phyloP scores from a whole-genome alignment of 2,888 invertebrate species.

The Dolichomitus sp. region DNA sequence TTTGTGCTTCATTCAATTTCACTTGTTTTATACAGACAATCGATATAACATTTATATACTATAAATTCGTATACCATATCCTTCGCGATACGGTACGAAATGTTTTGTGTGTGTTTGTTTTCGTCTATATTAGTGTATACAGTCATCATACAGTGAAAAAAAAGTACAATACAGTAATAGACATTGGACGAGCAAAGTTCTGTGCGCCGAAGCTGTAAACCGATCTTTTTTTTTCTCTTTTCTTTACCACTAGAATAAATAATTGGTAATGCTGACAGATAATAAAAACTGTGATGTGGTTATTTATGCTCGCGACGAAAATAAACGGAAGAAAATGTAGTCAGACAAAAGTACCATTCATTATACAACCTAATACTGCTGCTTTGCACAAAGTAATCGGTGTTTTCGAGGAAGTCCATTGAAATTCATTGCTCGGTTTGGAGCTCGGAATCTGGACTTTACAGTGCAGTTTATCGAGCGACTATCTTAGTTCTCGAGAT shows the following conservation, averaged over 20 bases:
- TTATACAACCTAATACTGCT: constrained; percentile 61
- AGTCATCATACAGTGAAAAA: constrained; percentile 34
- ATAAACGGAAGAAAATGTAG: constrained; percentile 14
- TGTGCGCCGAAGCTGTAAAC: neutral
- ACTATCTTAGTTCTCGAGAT: constrained; percentile 19
- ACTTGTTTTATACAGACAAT: constrained; percentile 38
- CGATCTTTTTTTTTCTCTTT: constrained; percentile 9
- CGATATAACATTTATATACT: constrained; percentile 37
- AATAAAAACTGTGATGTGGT: constrained; percentile 9
- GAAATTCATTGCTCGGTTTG: constrained; percentile 21
- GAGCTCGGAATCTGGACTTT: constrained; percentile 32
- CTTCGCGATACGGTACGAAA: constrained; percentile 26
- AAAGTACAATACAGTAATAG: constrained; percentile 27
- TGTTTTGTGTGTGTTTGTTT: constrained; percentile 14
- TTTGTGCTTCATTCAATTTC: constrained; percentile 38
- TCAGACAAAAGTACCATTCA: constrained; percentile 32
- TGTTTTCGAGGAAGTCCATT: constrained; percentile 25
- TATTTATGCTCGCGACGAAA: constrained; percentile 17
- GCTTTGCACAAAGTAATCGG: constrained; percentile 50
- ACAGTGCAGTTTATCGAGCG: constrained; percentile 15
- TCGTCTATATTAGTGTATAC: constrained; percentile 31
- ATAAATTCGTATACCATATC: constrained; percentile 41
- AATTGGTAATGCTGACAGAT: constrained; percentile 50
- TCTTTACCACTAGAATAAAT: constrained; percentile 54
- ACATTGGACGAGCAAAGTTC: constrained; percentile 44